Evolutionary conservation across 2,113 vertebrate species (phyloP).

Genomic region (Emydocephalus ijimae): DNA sequence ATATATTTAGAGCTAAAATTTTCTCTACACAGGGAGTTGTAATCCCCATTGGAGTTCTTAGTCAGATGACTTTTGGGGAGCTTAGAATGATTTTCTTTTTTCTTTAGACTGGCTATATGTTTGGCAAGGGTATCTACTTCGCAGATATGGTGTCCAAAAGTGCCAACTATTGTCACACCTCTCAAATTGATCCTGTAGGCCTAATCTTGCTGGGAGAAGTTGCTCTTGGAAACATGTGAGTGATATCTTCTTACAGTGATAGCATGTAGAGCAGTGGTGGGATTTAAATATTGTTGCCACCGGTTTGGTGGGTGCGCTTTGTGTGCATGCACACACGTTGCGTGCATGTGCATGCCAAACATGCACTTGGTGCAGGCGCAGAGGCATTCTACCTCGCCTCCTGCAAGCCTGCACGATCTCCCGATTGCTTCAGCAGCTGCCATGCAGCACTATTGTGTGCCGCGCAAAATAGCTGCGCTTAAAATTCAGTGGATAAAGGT

Average conservation of each 20-base stretch:
- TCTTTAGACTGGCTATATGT: conserved; percentile 96
- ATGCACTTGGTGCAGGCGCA: too few species aligned
- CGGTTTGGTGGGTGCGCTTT: too few species aligned
- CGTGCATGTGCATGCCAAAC: too few species aligned
- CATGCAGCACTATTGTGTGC: too few species aligned
- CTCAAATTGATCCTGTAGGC: conserved; percentile 87
- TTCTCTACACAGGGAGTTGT: not conserved
- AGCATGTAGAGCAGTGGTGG: not conserved
- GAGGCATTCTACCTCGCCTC: too few species aligned
- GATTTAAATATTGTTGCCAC: too few species aligned
- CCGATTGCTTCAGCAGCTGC: too few species aligned
- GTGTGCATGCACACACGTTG: too few species aligned
- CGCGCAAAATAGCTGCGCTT: too few species aligned
- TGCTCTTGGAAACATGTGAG: conserved; percentile 96
- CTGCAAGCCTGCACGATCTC: too few species aligned
- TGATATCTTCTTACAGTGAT: conserved; percentile 13
- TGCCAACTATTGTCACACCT: conserved; percentile 98
- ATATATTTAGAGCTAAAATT: not conserved
- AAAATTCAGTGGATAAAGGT: too few species aligned
- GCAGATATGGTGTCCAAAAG: conserved; percentile 99
- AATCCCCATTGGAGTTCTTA: not conserved
- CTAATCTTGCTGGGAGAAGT: conserved; percentile 92
- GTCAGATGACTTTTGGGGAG: not conserved
- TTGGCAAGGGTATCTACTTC: conserved; percentile 97
- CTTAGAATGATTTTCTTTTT: not conserved